Conservation (phyloP, 2,113 vertebrate species). For the Thunnus maccoyii region DNA sequence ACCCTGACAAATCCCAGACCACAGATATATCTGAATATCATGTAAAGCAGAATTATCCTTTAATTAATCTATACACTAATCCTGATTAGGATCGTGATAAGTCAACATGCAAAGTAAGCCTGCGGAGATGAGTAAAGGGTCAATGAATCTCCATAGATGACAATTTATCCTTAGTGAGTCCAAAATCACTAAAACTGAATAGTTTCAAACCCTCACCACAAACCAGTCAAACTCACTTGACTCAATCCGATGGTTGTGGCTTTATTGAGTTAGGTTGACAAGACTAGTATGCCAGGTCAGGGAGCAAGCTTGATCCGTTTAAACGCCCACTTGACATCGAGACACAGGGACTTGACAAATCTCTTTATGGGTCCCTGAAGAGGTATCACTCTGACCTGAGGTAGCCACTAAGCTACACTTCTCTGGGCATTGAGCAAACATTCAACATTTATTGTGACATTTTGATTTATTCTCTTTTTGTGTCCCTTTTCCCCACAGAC, state of each 20-base stretch:
- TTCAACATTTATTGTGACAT: conserved; percentile 68
- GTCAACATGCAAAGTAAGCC: conserved; percentile 23
- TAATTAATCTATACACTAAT: conserved; percentile 67
- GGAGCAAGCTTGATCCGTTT: conserved; percentile 56
- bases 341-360: conserved; percentile 70
- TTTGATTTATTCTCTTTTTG: conserved; percentile 66
- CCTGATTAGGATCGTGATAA: conserved; percentile 54
- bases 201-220: conserved; percentile 30
- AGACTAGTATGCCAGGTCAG: conserved; percentile 59
- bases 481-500: conserved; percentile 29
- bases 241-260: conserved; percentile 39
- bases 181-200: conserved; percentile 30
- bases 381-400: conserved; percentile 66
- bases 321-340: conserved; percentile 68
- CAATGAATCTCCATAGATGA: conserved; percentile 45
- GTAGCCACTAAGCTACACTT: conserved; percentile 28
- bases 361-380: conserved; percentile 67
- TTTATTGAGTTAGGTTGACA: conserved; percentile 64
- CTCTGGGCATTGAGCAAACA: conserved; percentile 55
- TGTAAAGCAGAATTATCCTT: conserved; percentile 52
- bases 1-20: conserved; percentile 23
- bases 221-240: conserved; percentile 45
- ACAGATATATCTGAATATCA: conserved; percentile 19
- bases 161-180: conserved; percentile 25
- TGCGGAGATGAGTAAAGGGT: conserved; percentile 54